Conservation (phyloP, 2,113 vertebrate genomes). For the Catharus fuscescens region DNA sequence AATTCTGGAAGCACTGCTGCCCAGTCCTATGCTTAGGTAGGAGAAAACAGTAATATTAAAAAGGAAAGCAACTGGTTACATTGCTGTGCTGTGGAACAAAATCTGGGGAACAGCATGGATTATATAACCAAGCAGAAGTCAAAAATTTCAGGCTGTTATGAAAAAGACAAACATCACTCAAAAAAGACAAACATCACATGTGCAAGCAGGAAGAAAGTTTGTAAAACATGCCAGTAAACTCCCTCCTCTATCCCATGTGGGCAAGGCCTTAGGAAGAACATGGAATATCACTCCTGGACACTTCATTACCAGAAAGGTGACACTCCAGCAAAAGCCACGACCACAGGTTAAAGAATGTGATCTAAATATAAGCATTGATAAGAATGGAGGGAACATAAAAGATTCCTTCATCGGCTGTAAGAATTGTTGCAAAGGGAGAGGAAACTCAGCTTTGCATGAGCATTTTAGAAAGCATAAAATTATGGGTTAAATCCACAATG, state of each 20-base stretch:
- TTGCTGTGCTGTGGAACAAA: background rate
- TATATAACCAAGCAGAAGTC: background rate
- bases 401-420: accelerated
- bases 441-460: background rate
- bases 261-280: background rate
- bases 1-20: background rate
- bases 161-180: background rate
- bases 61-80: accelerated
- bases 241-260: accelerated
- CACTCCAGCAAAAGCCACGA: background rate
- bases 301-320: background rate
- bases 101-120: background rate
- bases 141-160: background rate
- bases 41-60: background rate
- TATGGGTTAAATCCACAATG: background rate
- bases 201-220: background rate
- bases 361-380: background rate
- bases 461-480: background rate
- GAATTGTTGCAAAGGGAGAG: background rate
- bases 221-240: background rate
- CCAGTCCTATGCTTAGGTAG: background rate
- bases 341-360: background rate
- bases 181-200: too few species aligned
- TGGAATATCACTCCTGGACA: background rate
- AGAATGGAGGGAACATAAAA: background rate